Percentiles rank a stretch among this genome's conserved stretches.
Conservation (phyloP, 2,113 vertebrate genomes). For the Microtus oregoni region DNA sequence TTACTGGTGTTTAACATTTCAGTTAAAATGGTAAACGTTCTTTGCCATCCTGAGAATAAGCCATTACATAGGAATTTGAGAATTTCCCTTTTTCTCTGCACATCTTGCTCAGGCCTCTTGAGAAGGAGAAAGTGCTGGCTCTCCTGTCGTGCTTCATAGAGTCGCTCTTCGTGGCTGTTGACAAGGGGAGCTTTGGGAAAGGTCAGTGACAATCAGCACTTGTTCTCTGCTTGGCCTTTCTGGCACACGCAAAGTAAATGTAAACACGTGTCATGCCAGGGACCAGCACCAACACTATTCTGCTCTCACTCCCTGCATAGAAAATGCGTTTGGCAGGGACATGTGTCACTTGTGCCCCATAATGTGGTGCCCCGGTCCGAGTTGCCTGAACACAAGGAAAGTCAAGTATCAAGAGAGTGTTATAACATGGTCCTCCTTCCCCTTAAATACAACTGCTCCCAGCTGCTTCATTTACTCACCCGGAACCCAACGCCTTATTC, state of each 20-base stretch:
- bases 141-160: slow-evolving; percentile 87
- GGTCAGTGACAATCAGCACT: slow-evolving; percentile 86
- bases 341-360: not conserved
- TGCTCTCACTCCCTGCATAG: not conserved
- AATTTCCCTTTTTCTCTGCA: not conserved
- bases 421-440: rapidly evolving
- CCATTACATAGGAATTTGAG: not conserved
- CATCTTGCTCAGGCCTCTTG: slow-evolving; percentile 88
- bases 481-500: not conserved
- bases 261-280: not conserved
- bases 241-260: not conserved
- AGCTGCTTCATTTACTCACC: not conserved
- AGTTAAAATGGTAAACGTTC: not conserved
- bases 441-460: not conserved
- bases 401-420: not conserved
- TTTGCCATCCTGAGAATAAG: not conserved
- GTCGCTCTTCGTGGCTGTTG: slow-evolving; percentile 88
- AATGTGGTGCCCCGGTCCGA: not conserved
- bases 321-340: not conserved
- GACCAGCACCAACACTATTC: slow-evolving; percentile 1
- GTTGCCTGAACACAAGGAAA: not conserved
- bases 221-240: slow-evolving; percentile 57
- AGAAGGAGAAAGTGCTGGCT: slow-evolving; percentile 85
- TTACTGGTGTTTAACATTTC: not conserved
- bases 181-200: slow-evolving; percentile 87